Conservation (phyloP, 2,888 invertebrate genomes). For the Lacanobia wlatinum region DNA sequence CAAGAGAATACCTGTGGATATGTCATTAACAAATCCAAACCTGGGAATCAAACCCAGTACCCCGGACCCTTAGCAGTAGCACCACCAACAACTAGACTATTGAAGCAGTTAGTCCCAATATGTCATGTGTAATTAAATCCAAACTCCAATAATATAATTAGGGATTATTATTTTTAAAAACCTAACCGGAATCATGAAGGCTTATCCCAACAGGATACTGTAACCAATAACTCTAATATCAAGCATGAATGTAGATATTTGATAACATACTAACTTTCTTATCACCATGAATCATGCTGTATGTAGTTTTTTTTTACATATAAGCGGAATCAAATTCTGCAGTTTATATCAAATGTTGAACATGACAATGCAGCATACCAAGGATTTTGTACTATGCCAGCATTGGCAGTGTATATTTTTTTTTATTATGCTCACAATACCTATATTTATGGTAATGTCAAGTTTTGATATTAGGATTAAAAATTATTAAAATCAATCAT, state of each 20-base stretch:
- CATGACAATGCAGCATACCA: not conserved
- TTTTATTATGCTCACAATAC: not conserved
- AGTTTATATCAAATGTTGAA: not conserved
- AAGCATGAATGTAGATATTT: constrained; percentile 47
- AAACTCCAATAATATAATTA: not conserved
- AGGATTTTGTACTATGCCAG: not conserved
- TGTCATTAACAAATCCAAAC: not conserved
- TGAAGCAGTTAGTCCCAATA: not conserved
- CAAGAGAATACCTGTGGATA: not conserved
- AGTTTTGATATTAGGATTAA: not conserved
- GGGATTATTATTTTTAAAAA: not conserved
- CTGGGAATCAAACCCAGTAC: not conserved
- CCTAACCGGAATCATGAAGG: not conserved
- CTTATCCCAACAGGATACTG: constrained; percentile 34
- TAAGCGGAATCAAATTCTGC: not conserved
- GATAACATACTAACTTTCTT: constrained; percentile 43
- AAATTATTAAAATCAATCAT: not conserved
- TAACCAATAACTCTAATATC: constrained; percentile 34
- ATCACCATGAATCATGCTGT: constrained; percentile 37
- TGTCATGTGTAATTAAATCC: not conserved
- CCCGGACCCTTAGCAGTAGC: not conserved
- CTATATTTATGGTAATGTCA: not conserved
- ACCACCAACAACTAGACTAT: not conserved
- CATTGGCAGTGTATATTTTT: not conserved
- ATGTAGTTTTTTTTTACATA: constrained; percentile 15